Evolutionary conservation across 2,113 vertebrate genomes (phyloP).

Genomic region (Donacobius atricapilla): DNA sequence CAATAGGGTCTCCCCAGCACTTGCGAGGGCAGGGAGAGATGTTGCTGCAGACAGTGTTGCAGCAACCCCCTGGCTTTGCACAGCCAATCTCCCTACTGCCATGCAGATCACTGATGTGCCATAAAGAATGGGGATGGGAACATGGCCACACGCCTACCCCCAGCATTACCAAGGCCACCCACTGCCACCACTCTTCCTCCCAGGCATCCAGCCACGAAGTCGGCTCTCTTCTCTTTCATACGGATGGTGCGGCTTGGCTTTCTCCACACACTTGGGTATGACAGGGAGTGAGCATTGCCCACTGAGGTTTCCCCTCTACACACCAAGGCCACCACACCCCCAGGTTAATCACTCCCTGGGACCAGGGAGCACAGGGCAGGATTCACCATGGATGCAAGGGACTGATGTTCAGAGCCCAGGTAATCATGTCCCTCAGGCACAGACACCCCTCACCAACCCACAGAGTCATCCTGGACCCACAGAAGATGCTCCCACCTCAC

Average conservation of each 20-base stretch:
- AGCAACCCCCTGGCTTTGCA: neutral
- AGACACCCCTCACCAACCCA: neutral
- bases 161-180: slow-evolving; percentile 86
- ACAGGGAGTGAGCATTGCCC: accelerated
- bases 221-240: slow-evolving; percentile 95
- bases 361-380: neutral
- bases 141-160: accelerated
- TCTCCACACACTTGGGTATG: slow-evolving; percentile 83
- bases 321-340: neutral
- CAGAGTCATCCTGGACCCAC: neutral
- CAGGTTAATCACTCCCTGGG: neutral
- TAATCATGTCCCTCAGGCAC: neutral
- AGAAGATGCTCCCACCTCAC: neutral
- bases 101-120: neutral
- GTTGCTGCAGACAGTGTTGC: neutral
- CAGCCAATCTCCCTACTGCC: neutral
- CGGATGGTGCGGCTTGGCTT: slow-evolving; percentile 84
- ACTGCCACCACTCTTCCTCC: slow-evolving; percentile 86
- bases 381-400: neutral
- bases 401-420: neutral
- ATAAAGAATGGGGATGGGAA: neutral
- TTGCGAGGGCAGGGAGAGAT: neutral
- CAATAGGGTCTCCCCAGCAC: neutral
- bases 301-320: neutral
- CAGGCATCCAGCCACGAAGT: slow-evolving; percentile 90